Evolutionary conservation across 2,888 invertebrate genomes (phyloP), one percentile per base, ranked within the genome.

Genomic region (Mongoloraphidia duomilia): DNA sequence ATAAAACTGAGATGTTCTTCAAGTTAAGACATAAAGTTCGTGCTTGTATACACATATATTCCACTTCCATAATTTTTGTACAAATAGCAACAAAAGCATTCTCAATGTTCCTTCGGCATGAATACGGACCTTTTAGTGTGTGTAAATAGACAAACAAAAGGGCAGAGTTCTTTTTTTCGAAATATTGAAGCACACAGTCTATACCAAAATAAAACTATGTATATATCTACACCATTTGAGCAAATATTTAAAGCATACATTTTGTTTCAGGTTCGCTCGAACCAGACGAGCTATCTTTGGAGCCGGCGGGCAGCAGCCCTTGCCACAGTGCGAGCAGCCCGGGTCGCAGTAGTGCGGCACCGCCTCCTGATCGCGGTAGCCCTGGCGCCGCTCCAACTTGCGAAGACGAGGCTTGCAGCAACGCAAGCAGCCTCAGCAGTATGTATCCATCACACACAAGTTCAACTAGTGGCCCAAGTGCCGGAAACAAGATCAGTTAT

Each of bases 221-320:
- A 17, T n/a, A n/a, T n/a, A n/a, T n/a, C n/a, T n/a, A n/a, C n/a
- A n/a, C n/a, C n/a, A 26, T 6, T 26, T 26, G 26, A 26, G 26
- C 26, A 6, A 26, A 26, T 26, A 26, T 6, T 26, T 26, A 26
- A 26, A 6, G 5, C 26, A 6, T 26, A 6, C 26, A 6, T 56
- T 52, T 68, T 65, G 68, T 77, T 77, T 37, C 74, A 87, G 87
- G 87, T 72, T 80, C 84, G 59, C 73, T 87, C 65, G 81, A 84
- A 62, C 82, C 84, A 60, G 86, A 86, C 66, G 86, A 87, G 65
- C 67, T 87, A 52, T 83, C 85, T 36, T 69, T 86, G 63, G 80
- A 80, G 61, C 78, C 67, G 53, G 70, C 65, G 64, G 67, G 62
- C 59, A 75, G 54, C 52, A 58, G 60, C 50, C 62, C 63, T 44